Percentiles rank a stretch among this genome's conserved stretches.
phyloP scores from a whole-genome alignment of 2,888 invertebrate species.

The Lottia gigantea region DNA sequence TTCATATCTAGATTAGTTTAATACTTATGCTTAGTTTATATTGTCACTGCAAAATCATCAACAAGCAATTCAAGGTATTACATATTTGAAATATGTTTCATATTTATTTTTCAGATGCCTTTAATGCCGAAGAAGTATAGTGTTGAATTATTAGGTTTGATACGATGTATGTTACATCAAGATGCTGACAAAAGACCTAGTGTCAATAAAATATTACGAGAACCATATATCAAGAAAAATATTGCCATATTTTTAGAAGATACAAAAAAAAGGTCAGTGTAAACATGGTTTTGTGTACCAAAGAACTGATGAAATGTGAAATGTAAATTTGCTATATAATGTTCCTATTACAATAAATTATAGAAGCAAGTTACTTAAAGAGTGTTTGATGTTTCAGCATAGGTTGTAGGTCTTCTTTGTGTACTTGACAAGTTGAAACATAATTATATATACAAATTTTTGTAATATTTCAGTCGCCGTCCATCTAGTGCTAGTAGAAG shows the following conservation, averaged over 20 bases:
- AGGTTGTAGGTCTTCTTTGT: not conserved
- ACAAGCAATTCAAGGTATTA: too few relatives aligned
- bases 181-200: slow-evolving; percentile 67
- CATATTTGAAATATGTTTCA: too few relatives aligned
- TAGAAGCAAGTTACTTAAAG: not conserved
- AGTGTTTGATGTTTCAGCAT: not conserved
- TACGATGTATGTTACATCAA: slow-evolving; percentile 67
- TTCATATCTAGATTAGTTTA: not conserved
- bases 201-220: slow-evolving; percentile 66
- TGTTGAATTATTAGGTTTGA: slow-evolving; percentile 61
- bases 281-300: too few relatives aligned
- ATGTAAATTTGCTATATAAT: too few relatives aligned
- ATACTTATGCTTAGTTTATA: not conserved
- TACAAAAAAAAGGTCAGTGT: slow-evolving; percentile 58
- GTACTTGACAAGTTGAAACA: not conserved
- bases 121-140: slow-evolving; percentile 68
- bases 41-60: not conserved
- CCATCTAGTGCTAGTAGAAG: slow-evolving; percentile 28
- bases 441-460: too few relatives aligned
- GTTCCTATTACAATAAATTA: too few relatives aligned
- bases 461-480: slow-evolving; percentile 34
- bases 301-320: too few relatives aligned
- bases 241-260: slow-evolving; percentile 68
- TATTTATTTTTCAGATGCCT: slow-evolving; percentile 60
- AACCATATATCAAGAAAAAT: slow-evolving; percentile 68